phyloP scores from a whole-genome alignment of 37 sponge, comb jelly and placozoan species.

The Beroe ovata region DNA sequence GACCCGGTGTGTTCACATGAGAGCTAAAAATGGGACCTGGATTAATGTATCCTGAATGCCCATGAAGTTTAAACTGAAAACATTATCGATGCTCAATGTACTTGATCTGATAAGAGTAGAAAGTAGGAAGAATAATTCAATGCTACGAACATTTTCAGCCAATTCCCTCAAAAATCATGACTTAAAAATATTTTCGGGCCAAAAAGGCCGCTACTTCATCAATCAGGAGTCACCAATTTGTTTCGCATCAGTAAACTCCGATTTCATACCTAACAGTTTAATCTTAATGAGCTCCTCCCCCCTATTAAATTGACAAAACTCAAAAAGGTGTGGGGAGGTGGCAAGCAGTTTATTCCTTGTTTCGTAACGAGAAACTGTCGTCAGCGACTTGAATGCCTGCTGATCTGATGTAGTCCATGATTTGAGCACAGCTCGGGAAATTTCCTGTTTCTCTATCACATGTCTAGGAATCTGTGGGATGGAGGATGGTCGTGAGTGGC shows the following conservation, averaged over 20 bases:
- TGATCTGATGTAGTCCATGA: slow-evolving; percentile 8
- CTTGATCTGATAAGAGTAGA: no score
- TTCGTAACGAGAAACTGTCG: slow-evolving; percentile 2
- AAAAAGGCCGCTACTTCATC: no score
- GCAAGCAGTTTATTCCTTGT: neutral
- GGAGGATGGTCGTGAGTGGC: neutral
- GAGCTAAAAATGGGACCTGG: no score
- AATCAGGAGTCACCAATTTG: slow-evolving; percentile 27
- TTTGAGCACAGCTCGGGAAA: neutral
- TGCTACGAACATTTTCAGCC: no score
- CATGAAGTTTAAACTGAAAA: no score
- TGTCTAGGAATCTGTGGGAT: neutral
- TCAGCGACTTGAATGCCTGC: neutral
- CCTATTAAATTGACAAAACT: slow-evolving; percentile 39
- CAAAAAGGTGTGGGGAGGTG: slow-evolving; percentile 27
- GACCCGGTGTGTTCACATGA: no score
- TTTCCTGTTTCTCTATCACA: slow-evolving; percentile 20
- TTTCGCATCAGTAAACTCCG: slow-evolving; percentile 1
- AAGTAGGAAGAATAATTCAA: no score
- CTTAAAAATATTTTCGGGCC: no score
- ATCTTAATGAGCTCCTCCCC: slow-evolving; percentile 25
- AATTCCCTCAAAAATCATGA: no score
- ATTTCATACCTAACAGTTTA: slow-evolving; percentile 1
- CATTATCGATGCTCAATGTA: no score
- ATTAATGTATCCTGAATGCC: no score